Base-by-base conservation (phyloP, 2,888 invertebrate species). In the Gari tellinella region DNA sequence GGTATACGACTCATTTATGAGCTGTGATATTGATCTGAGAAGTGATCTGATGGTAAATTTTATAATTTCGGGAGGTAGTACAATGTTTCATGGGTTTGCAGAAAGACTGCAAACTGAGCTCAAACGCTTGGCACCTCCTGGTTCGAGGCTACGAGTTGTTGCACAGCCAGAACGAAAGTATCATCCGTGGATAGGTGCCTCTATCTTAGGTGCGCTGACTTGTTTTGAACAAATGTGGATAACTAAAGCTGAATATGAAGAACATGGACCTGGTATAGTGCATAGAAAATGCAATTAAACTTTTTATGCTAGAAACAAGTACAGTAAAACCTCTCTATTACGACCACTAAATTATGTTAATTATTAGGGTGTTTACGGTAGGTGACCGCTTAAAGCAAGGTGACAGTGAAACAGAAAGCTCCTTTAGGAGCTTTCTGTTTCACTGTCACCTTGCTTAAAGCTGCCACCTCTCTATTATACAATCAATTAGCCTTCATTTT, bases 81-180 rank as follows among this genome's bases (percentile, higher is more conserved):
- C 97, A 91, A 97, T 97, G 97, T 97, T 97, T 93, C 97, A 97
- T 58, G 97, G 97, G 90, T 96, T 87, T 43, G 66, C 80, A 12
- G 80, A 81, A 37, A 68, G 89, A 5, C 58, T 89, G 62, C 81
- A 86, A 65, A 88, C 86, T 69, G 90, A 90, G 69, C 81, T 90
- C 38, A 96, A 96, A 91, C 95, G 96, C 90, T 94, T 97, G 88
- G 96, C 97, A 83, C 97, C 97, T 88, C 95, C 96, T 82, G 96
- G 97, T 92, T 97, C 97, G 95, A 97, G 97, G 94, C 96, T 97
- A 94, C 97, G 97, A 94, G 97, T 97, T 94, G 97, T 96, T 93
- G 96, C 96, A 93, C 96, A 96, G 92, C 96, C 96, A 86, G 96
- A 96, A 92, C 38, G 66, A n/a, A 49, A 37, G 25, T 31, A 40